phyloP scores from a whole-genome alignment of 2,888 invertebrate species.

The Spodoptera picta region DNA sequence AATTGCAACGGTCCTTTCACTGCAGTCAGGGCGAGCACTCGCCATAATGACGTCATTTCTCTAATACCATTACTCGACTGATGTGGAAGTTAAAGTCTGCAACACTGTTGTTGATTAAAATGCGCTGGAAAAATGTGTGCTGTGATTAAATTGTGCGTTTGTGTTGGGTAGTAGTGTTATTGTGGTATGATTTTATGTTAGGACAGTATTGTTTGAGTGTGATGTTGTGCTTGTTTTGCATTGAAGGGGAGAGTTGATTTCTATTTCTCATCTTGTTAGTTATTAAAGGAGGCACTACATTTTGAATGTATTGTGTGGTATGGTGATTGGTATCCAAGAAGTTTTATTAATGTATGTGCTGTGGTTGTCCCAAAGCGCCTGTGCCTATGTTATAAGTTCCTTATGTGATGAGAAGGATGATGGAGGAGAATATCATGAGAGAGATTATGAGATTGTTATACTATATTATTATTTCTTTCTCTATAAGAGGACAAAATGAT shows the following conservation, averaged over 20 bases:
- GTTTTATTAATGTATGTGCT: slow-evolving; percentile 90
- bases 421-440: slow-evolving; percentile 91
- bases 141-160: slow-evolving; percentile 36
- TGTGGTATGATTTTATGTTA: background rate
- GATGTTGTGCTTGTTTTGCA: background rate
- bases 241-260: too few species aligned
- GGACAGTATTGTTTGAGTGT: background rate
- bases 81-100: slow-evolving; percentile 38
- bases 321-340: slow-evolving; percentile 92
- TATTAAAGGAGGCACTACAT: slow-evolving; percentile 92
- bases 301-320: slow-evolving; percentile 94
- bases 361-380: slow-evolving; percentile 91
- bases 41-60: slow-evolving; percentile 71
- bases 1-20: slow-evolving; percentile 67
- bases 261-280: too few species aligned
- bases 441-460: too few species aligned
- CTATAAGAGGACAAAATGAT: too few species aligned
- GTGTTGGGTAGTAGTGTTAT: slow-evolving; percentile 14
- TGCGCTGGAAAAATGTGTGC: slow-evolving; percentile 10
- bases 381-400: slow-evolving; percentile 88
- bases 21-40: slow-evolving; percentile 60
- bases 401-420: slow-evolving; percentile 91
- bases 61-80: slow-evolving; percentile 65
- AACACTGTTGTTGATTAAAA: slow-evolving; percentile 45
- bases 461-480: too few species aligned